These are phyloP conservation scores for Biston betularia DNA, from an alignment of 2,888 invertebrate species.

Conservation along the genomic window DNA sequence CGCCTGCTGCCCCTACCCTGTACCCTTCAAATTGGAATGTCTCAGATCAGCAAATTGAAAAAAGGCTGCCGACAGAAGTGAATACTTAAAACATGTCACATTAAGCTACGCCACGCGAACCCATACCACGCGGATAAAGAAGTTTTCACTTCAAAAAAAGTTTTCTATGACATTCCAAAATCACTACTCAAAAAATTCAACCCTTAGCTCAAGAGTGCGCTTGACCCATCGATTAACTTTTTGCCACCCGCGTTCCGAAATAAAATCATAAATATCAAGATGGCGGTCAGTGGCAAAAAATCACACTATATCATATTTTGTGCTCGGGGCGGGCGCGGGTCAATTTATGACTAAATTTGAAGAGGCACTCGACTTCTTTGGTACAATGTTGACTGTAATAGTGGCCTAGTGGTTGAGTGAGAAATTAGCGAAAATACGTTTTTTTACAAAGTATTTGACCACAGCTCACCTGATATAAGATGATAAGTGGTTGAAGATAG, in stretches of 20 bases:
- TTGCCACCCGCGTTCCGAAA: constrained; percentile 73
- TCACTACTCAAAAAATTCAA: constrained; percentile 49
- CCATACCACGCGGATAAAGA: no score
- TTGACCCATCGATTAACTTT: constrained; percentile 76
- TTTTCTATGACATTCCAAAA: constrained; percentile 47
- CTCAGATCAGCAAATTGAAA: no score
- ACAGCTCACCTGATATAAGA: no score
- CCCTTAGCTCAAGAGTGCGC: constrained; percentile 55
- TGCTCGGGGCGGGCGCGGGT: constrained; percentile 62
- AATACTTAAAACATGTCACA: no score
- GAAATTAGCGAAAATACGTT: background rate
- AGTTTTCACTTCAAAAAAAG: background rate
- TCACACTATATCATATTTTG: constrained; percentile 65
- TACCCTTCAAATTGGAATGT: no score
- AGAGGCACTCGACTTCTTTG: constrained; percentile 33
- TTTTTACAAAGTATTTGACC: no score
- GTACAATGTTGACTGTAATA: constrained; percentile 32
- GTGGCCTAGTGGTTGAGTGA: background rate
- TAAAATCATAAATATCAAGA: constrained; percentile 79
- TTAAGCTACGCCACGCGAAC: no score
- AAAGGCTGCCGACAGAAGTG: no score
- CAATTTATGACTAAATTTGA: constrained; percentile 80
- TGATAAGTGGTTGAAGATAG: no score
- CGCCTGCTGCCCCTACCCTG: no score
- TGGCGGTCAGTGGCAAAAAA: constrained; percentile 74